phyloP scores from a whole-genome alignment of 2,888 invertebrate genomes.

The Diploptera punctata region DNA sequence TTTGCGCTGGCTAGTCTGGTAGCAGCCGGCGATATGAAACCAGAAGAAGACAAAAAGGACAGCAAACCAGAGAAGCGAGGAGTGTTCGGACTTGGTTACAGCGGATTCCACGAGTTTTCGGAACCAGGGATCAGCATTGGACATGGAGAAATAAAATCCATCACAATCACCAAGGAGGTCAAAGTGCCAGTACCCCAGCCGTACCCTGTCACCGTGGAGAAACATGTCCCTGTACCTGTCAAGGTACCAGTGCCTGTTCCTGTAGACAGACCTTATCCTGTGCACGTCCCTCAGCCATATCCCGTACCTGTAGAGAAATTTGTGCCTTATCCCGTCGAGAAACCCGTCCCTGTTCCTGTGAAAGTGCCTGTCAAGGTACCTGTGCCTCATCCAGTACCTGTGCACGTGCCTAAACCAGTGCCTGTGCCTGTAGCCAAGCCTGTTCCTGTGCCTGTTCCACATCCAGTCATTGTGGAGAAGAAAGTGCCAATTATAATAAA shows the following conservation, averaged over 20 bases:
- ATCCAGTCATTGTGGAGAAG: conserved; percentile 1
- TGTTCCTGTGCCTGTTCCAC: not conserved
- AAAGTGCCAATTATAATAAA: not conserved
- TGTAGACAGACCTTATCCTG: conserved; percentile 53
- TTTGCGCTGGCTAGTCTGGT: not conserved
- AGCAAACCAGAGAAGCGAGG: not conserved
- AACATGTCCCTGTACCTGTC: conserved; percentile 50
- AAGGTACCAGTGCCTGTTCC: conserved; percentile 58
- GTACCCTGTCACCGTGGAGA: conserved; percentile 67
- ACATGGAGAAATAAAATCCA: conserved; percentile 21
- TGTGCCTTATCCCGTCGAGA: conserved; percentile 56
- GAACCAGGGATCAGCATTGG: not conserved
- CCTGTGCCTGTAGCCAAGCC: conserved; percentile 49
- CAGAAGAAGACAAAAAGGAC: not conserved
- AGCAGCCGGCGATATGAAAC: not conserved
- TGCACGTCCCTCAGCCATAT: conserved; percentile 64
- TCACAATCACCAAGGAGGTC: too few species aligned
- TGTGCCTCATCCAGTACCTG: conserved; percentile 58
- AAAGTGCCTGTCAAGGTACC: conserved; percentile 67
- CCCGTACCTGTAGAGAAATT: conserved; percentile 46
- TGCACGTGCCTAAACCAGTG: conserved; percentile 45
- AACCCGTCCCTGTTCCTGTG: conserved; percentile 34
- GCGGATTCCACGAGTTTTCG: not conserved
- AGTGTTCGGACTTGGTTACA: not conserved
- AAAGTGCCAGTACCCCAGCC: conserved; percentile 59